phyloP scores from a whole-genome alignment of 2,113 vertebrate species.

The Archocentrus centrarchus region DNA sequence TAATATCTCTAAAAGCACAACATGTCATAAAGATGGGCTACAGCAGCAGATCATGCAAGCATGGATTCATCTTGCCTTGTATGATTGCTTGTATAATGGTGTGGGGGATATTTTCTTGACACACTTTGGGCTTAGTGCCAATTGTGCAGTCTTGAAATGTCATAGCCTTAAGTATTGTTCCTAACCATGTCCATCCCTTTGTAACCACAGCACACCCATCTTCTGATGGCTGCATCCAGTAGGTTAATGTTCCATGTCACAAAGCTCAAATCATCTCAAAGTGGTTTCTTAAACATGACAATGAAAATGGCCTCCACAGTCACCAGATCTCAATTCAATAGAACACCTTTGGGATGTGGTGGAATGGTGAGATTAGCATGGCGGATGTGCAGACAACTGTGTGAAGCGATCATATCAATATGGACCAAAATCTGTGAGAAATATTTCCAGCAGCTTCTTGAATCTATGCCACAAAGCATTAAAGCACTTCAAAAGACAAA shows the following conservation, averaged over 20 bases:
- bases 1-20: too few species aligned
- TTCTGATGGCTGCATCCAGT: neutral
- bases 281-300: too few species aligned
- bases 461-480: neutral
- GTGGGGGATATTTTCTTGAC: too few species aligned
- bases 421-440: neutral
- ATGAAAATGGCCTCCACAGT: neutral
- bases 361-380: neutral
- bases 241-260: neutral
- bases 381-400: neutral
- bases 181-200: neutral
- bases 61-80: too few species aligned
- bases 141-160: neutral
- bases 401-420: neutral
- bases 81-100: too few species aligned
- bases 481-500: neutral
- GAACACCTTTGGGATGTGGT: neutral
- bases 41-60: too few species aligned
- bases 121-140: too few species aligned
- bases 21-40: too few species aligned
- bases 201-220: neutral
- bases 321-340: neutral
- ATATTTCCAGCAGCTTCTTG: neutral
- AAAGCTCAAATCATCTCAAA: too few species aligned
- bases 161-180: neutral